Conservation (phyloP, 2,113 vertebrate species). For the Ariopsis seemanni region DNA sequence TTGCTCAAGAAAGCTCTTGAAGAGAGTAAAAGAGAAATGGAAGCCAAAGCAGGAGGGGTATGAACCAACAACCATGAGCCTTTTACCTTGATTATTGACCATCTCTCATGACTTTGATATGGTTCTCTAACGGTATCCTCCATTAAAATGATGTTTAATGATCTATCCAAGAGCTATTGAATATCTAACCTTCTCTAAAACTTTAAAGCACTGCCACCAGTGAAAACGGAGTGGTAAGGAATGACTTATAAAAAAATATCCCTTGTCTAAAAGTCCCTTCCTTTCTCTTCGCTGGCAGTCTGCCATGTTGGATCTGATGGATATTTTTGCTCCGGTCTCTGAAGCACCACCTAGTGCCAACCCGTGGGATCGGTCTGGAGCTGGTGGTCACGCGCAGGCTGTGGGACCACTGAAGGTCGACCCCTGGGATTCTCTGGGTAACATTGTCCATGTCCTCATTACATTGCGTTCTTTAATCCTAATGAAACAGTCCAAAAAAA, state of each 20-base stretch:
- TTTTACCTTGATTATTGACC: not conserved
- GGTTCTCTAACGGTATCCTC: not conserved
- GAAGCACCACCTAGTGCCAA: constrained; percentile 61
- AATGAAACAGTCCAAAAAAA: not conserved
- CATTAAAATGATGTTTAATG: not conserved
- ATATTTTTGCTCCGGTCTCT: constrained; percentile 81
- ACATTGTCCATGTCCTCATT: constrained; percentile 23
- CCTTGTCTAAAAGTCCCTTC: constrained; percentile 30
- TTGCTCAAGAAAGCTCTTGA: constrained; percentile 74
- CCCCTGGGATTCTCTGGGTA: constrained; percentile 74
- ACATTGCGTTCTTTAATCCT: not conserved
- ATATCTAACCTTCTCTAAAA: not conserved
- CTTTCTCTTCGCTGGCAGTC: constrained; percentile 73
- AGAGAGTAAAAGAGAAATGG: constrained; percentile 73
- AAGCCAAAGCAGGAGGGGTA: constrained; percentile 78
- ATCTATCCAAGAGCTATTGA: not conserved
- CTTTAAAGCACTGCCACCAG: not conserved
- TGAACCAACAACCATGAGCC: constrained; percentile 35
- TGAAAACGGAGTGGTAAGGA: not conserved
- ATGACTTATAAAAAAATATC: constrained; percentile 32
- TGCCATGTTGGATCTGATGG: constrained; percentile 88
- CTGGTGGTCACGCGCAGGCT: constrained; percentile 49
- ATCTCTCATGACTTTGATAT: not conserved
- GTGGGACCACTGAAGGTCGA: constrained; percentile 56
- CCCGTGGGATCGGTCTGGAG: constrained; percentile 59